Percentiles rank a stretch among this genome's conserved stretches.
These are phyloP conservation scores for Myrmecobius fasciatus DNA, from an alignment of 2,113 vertebrate genomes.

Conservation along the genomic window DNA sequence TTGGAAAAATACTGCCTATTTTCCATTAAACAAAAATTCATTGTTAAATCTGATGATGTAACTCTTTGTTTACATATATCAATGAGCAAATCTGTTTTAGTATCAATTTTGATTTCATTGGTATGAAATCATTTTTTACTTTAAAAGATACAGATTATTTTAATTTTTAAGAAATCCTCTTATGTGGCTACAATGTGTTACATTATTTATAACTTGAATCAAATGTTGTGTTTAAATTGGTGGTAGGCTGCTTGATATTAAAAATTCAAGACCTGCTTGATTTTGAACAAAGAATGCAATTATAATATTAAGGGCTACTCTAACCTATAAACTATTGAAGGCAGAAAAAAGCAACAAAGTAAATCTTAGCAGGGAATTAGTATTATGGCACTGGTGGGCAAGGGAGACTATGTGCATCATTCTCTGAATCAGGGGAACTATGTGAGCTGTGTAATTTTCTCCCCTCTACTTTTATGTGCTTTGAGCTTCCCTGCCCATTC, in stretches of 20 bases:
- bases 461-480: not conserved
- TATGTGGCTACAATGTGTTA: not conserved
- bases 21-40: not conserved
- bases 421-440: not conserved
- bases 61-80: constrained; percentile 2
- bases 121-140: not conserved
- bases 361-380: not conserved
- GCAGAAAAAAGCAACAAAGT: not conserved
- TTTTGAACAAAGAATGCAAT: not conserved
- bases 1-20: not conserved
- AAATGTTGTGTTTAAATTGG: not conserved
- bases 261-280: constrained; percentile 19
- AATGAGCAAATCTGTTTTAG: constrained; percentile 5
- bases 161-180: not conserved
- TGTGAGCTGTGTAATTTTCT: not conserved
- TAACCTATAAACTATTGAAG: not conserved
- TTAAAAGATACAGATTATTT: not conserved
- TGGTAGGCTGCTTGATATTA: constrained; percentile 1
- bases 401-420: not conserved
- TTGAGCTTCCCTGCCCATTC: not conserved
- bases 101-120: not conserved
- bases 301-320: not conserved
- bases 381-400: not conserved
- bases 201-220: not conserved
- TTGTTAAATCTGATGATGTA: not conserved